Evolutionary conservation across 1,140 invertebrate genomes (phyloP), one percentile per base, ranked within the genome.

Genomic region (Geopemphigus sp.): DNA sequence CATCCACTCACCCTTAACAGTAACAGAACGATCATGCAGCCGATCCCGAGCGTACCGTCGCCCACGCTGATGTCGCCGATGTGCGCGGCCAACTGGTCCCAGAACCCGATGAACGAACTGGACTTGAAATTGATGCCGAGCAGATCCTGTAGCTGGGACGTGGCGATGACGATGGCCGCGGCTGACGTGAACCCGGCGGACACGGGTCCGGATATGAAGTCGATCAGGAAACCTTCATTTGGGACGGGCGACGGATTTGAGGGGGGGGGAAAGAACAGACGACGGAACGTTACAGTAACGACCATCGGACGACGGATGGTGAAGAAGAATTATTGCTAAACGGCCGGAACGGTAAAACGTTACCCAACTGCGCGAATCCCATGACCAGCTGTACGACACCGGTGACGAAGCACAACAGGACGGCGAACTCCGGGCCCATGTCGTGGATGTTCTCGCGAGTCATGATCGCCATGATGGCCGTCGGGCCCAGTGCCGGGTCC

Each of bases 121-220:
- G 89, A 90, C 0, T 87, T 85, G 81, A 91, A 90, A 61, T 86
- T 87, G 4, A 95, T 85, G 1, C 93, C 93, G 1, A 94, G 86
- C 57, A 95, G 88, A 83, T 92, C 90, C 85, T 94, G 95, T 32
- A 95, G 87, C 87, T 96, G 94, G 15, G 93, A 92, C 64, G 92
- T 91, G 6, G 92, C 93, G 64, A 96, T 95, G 64, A 94, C 94
- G 80, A 96, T 92, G 50, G 94, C 93, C 1, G 94, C 94, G 0
- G 94, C 94, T 15, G 93, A 94, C 0, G 94, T 96, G 86, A 96
- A 97, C 1, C 93, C 94, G 80, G 92, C 92, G 19, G 94, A 94
- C 24, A 96, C 94, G n/a, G 94, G 93, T 53, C 92, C 91, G 39
- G 93, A 95, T 83, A 97, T 96, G 86, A 95, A 96, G 85, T 95